Base-by-base conservation (phyloP, 2,888 invertebrate genomes). In the Tanytarsus gracilentus region DNA sequence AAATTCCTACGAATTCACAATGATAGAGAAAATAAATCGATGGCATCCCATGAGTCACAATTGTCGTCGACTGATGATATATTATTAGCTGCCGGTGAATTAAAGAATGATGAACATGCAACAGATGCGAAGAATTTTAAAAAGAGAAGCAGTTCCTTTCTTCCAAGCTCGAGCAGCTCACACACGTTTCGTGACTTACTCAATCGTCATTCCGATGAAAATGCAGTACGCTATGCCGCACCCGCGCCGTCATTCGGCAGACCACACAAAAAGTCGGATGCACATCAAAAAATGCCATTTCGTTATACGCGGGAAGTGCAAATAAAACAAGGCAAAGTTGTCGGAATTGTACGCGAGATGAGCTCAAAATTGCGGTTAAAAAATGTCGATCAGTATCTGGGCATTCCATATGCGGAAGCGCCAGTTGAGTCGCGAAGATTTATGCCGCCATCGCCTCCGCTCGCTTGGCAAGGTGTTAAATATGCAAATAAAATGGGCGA, bases 391-490 rank as follows among this genome's bases (percentile, higher is more conserved):
- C 84, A 87, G 70, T 88, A 83, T 69, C 75, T 85, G 59, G 88
- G 89, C 2, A 79, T 90, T 66, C 90, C 89, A 4, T 90, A 88
- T 73, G 89, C 90, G 4, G 87, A 86, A 30, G 81, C 89, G 8
- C 89, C 89, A 1, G 78, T 83, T 4, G 86, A 83, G 5, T 80
- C 76, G 61, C 76, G 86, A 55, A 78, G 92, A 62, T 92, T 92
- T 72, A 88, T 91, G 82, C 90, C 91, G 29, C 91, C 92, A 64
- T 85, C 85, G 44, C 86, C 85, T 60, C 89, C 92, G 0, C 81
- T 86, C 56, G 85, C 86, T 0, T 92, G 93, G 93, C 76, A 82
- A 5, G 84, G 81, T 0, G 75, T 83, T 2, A 81, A 80, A 69
- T 79, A 80, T 72, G 85, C 85, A 4, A 81, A 82, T 14, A 79